Evolutionary conservation across 2,113 vertebrate species (phyloP).

Genomic region (Brienomyrus longianalis): DNA sequence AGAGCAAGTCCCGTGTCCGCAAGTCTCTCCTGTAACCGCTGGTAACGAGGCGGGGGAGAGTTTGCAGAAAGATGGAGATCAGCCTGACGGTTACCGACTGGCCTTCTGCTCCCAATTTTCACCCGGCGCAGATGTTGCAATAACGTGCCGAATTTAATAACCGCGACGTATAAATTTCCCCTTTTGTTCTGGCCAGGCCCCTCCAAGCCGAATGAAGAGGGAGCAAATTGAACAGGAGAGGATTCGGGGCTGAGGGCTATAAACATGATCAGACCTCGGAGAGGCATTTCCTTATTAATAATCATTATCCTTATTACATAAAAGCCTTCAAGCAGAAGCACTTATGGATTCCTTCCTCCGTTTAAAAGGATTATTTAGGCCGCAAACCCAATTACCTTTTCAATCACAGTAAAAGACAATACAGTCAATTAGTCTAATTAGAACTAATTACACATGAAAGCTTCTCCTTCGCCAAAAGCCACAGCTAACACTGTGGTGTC

Average conservation of each 20-base stretch:
- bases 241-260: slow-evolving; percentile 33
- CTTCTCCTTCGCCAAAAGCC: slow-evolving; percentile 30
- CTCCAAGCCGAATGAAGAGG: background rate
- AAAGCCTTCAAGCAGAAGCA: slow-evolving; percentile 45
- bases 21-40: background rate
- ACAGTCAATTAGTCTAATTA: slow-evolving; percentile 55
- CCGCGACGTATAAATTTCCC: background rate
- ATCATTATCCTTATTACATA: slow-evolving; percentile 54
- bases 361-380: slow-evolving; percentile 48
- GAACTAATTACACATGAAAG: slow-evolving; percentile 59
- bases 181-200: background rate
- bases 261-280: slow-evolving; percentile 48
- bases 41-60: background rate
- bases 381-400: slow-evolving; percentile 44
- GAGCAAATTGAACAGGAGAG: slow-evolving; percentile 14
- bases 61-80: background rate
- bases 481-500: slow-evolving; percentile 45
- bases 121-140: background rate
- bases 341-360: slow-evolving; percentile 38
- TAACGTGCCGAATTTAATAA: background rate
- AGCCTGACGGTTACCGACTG: background rate
- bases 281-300: slow-evolving; percentile 46
- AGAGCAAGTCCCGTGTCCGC: background rate
- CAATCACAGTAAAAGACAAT: slow-evolving; percentile 45
- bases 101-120: background rate